These are phyloP conservation scores for Creontiades dilutus DNA, from an alignment of 2,888 invertebrate species.

Conservation along the genomic window DNA sequence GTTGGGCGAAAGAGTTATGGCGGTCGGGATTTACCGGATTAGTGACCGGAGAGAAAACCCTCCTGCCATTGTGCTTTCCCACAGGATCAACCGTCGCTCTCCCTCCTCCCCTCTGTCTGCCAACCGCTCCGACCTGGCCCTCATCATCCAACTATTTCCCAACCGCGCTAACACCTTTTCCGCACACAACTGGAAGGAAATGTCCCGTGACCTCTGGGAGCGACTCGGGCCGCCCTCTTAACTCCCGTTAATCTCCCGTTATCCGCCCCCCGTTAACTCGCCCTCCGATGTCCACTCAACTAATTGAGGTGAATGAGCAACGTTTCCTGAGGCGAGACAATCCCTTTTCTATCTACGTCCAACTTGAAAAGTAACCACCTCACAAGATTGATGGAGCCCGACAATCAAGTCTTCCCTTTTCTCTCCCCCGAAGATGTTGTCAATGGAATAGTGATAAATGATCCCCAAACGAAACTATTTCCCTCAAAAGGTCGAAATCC, in stretches of 20 bases:
- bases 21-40: constrained; percentile 27
- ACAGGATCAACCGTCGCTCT: constrained; percentile 12
- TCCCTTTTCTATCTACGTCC: constrained; percentile 50
- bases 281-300: constrained; percentile 31
- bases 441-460: not conserved
- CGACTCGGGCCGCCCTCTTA: not conserved
- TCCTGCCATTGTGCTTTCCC: not conserved
- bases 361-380: not conserved
- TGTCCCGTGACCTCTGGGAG: constrained; percentile 14
- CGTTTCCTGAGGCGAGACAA: constrained; percentile 2
- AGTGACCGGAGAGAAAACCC: not conserved
- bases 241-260: constrained; percentile 1
- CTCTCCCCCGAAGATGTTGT: not conserved
- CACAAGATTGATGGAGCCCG: constrained; percentile 23
- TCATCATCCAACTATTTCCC: not conserved
- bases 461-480: not conserved
- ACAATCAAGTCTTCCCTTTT: not conserved
- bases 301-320: constrained; percentile 11
- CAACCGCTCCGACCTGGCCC: not conserved
- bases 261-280: not conserved
- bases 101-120: not conserved
- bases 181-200: constrained; percentile 3
- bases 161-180: not conserved
- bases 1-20: constrained; percentile 9
- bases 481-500: not conserved